Percentiles rank a stretch among this genome's conserved stretches.
These are phyloP conservation scores for Psophia crepitans DNA, from an alignment of 2,113 vertebrate genomes.

Conservation along the genomic window DNA sequence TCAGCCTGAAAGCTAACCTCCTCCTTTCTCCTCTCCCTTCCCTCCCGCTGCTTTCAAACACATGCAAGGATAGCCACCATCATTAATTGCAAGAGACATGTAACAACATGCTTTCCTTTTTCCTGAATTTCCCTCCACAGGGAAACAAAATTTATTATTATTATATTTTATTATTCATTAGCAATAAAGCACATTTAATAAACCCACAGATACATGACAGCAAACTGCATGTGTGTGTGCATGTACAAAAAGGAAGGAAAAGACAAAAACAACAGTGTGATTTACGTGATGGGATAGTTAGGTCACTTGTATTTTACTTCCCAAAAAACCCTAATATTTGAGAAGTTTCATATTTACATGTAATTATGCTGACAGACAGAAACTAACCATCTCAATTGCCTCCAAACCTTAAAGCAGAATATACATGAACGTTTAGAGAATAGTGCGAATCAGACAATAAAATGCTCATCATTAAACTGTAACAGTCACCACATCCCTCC, in stretches of 20 bases:
- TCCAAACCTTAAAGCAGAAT: neutral
- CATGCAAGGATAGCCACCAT: neutral
- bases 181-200: neutral
- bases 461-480: neutral
- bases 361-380: neutral
- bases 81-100: neutral
- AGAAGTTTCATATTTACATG: neutral
- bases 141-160: neutral
- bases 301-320: neutral
- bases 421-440: neutral
- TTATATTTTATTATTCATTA: neutral
- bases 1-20: slow-evolving; percentile 2
- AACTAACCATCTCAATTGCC: neutral
- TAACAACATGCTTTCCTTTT: neutral
- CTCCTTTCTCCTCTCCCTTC: neutral
- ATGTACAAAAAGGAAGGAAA: neutral
- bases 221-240: neutral
- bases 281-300: neutral
- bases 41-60: neutral
- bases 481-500: neutral
- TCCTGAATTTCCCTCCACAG: neutral
- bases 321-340: neutral
- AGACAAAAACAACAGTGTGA: neutral
- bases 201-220: neutral
- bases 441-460: neutral